Evolutionary conservation across 2,797 vertebrate genomes (phyloP).

Genomic region (Taenioides sp.): DNA sequence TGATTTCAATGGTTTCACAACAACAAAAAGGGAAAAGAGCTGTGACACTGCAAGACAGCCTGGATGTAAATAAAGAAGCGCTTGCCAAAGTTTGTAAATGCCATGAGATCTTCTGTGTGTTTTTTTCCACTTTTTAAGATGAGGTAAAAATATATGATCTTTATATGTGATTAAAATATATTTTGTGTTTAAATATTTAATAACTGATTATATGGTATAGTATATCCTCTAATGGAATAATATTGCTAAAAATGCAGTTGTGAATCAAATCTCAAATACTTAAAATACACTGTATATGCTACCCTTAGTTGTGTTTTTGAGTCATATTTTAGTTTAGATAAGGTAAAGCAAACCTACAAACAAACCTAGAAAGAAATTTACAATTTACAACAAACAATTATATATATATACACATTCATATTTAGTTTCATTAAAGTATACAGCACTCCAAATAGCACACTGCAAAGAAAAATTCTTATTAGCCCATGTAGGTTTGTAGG

Average conservation of each 20-base stretch:
- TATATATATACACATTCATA: no score
- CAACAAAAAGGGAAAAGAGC: conserved; percentile 63
- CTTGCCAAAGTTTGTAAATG: conserved; percentile 86
- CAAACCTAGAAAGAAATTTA: no score
- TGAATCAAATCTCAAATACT: neutral
- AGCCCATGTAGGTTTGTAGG: neutral
- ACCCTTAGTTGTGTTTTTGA: neutral
- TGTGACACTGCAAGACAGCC: conserved; percentile 72
- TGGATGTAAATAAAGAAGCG: conserved; percentile 87
- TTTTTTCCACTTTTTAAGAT: conserved; percentile 19
- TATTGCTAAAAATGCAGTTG: neutral
- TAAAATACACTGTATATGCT: neutral
- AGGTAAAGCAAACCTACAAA: no score
- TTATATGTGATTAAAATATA: neutral
- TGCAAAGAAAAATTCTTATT: neutral
- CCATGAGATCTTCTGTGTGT: conserved; percentile 55
- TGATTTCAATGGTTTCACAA: conserved; percentile 27
- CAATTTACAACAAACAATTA: no score
- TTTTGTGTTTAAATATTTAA: neutral
- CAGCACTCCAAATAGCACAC: neutral
- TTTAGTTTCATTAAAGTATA: neutral
- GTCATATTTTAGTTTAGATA: neutral
- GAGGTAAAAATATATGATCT: neutral
- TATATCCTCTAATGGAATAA: neutral
- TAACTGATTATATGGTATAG: neutral